A percentile compares a stretch with the other conserved stretches of the same genome.
Conservation (phyloP, 2,113 vertebrate genomes). For the human region DNA sequence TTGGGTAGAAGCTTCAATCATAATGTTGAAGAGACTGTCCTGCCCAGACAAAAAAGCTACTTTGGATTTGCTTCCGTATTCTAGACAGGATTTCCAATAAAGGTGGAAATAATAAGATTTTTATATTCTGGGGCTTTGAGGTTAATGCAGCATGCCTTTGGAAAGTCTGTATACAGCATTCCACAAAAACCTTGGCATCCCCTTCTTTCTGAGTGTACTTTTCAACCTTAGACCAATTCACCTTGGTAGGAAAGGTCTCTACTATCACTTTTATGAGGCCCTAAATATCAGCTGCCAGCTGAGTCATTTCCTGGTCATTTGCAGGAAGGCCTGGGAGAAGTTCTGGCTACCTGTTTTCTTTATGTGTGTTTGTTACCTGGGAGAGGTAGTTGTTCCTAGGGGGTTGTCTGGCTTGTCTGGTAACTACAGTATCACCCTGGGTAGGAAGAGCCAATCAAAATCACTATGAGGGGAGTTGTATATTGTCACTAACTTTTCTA, state of each 20-base stretch:
- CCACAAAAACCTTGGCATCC: neutral
- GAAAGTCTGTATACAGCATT: neutral
- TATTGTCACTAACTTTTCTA: neutral
- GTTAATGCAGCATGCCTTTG: neutral
- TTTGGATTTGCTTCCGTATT: neutral
- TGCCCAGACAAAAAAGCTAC: neutral
- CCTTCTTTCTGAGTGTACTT: neutral
- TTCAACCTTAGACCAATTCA: neutral
- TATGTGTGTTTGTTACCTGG: neutral
- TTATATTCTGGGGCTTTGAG: neutral
- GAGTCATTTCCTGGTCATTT: neutral
- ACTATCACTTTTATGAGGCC: neutral
- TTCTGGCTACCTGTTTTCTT: neutral
- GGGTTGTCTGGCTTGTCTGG: neutral
- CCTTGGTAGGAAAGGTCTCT: neutral
- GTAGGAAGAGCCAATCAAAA: neutral
- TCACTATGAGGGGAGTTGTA: neutral
- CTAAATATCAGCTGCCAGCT: neutral
- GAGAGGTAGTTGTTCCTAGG: neutral
- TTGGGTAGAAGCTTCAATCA: neutral
- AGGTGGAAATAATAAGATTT: neutral
- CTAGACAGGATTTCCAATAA: neutral
- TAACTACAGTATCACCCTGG: neutral
- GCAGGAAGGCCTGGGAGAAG: neutral
- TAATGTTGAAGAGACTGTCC: neutral